phyloP scores from a whole-genome alignment of 2,888 invertebrate species.

The Agriopis leucophaearia region DNA sequence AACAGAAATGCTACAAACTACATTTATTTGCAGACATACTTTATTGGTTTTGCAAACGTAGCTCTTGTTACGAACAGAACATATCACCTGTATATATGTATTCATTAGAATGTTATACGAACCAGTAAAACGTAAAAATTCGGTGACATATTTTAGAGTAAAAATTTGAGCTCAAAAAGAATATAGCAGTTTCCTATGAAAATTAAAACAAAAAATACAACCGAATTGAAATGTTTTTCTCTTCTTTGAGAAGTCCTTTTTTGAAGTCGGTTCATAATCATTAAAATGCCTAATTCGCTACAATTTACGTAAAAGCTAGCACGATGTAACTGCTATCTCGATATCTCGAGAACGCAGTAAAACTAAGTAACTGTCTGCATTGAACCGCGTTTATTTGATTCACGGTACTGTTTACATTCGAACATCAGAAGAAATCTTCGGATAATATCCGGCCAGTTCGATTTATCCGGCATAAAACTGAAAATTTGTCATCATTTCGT shows the following conservation, averaged over 20 bases:
- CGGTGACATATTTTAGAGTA: background rate
- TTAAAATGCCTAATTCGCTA: background rate
- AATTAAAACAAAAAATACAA: too few species aligned
- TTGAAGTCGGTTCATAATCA: background rate
- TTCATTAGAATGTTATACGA: too few species aligned
- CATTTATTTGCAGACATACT: background rate
- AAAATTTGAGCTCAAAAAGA: background rate
- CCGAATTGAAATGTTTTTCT: too few species aligned
- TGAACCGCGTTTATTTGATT: background rate
- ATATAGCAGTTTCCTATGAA: background rate
- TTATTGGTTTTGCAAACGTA: constrained; percentile 6
- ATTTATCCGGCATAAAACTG: too few species aligned
- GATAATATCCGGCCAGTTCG: too few species aligned
- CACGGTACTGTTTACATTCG: too few species aligned
- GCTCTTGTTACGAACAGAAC: background rate
- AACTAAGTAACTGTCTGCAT: background rate
- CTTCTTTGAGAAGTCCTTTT: too few species aligned
- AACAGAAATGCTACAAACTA: background rate
- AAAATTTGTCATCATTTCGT: too few species aligned
- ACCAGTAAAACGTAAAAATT: too few species aligned
- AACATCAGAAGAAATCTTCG: too few species aligned
- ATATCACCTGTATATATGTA: background rate
- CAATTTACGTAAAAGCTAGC: background rate
- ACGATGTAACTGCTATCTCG: background rate
- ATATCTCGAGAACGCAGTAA: background rate